Percentiles rank a stretch among this genome's conserved stretches.
Conservation (phyloP, 2,113 vertebrate genomes). For the Spermophilus dauricus region DNA sequence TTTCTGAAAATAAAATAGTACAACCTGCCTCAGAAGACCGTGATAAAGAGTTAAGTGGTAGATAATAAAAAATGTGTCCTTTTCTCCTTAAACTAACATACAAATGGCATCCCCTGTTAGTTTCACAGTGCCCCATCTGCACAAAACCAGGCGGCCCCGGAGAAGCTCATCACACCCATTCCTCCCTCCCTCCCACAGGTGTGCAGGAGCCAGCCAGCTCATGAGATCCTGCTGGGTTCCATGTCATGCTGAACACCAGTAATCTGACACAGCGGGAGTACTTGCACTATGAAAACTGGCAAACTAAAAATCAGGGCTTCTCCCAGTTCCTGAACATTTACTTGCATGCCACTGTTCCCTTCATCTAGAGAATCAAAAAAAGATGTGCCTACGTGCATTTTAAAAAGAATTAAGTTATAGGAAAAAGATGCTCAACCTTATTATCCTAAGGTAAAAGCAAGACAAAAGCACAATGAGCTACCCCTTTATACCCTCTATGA, state of each 20-base stretch:
- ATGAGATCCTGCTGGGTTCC: background rate
- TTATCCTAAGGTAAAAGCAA: conserved; percentile 23
- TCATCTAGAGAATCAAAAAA: conserved; percentile 19
- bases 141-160: background rate
- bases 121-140: background rate
- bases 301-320: conserved; percentile 53
- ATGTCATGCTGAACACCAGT: background rate
- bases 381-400: background rate
- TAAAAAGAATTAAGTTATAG: background rate
- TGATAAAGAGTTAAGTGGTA: background rate
- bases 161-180: background rate
- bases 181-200: background rate
- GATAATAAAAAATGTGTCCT: background rate
- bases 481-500: background rate
- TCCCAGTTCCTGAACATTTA: background rate
- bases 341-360: background rate
- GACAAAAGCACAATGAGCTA: background rate
- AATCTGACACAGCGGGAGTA: background rate
- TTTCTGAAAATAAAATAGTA: background rate
- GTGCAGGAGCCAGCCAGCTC: background rate
- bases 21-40: background rate
- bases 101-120: background rate
- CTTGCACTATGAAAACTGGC: background rate
- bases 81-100: background rate
- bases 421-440: background rate